phyloP scores from a whole-genome alignment of 2,113 vertebrate species.

The Eublepharis macularius region DNA sequence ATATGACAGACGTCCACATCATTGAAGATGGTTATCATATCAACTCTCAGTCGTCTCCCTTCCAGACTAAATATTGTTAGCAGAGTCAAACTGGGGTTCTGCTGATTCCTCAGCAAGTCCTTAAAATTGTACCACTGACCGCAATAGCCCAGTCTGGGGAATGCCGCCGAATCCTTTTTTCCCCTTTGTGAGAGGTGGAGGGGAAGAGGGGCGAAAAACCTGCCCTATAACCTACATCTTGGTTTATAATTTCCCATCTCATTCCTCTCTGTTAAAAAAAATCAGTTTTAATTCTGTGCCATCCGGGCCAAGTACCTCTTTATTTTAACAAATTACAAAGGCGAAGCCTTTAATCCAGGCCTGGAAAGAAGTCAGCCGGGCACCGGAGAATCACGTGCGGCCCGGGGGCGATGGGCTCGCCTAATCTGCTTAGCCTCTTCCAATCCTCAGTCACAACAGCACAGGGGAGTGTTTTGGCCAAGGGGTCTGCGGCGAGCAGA shows the following conservation, averaged over 20 bases:
- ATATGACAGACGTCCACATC: too few relatives aligned
- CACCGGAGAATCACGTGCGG: constrained; percentile 66
- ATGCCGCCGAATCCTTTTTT: not conserved
- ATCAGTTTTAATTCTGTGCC: constrained; percentile 70
- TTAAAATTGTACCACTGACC: not conserved
- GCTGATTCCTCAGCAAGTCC: not conserved
- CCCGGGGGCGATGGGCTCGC: constrained; percentile 63
- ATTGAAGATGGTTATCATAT: too few relatives aligned
- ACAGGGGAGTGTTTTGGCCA: constrained; percentile 50
- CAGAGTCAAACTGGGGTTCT: not conserved
- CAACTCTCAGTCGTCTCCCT: too few relatives aligned
- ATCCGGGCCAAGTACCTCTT: constrained; percentile 67
- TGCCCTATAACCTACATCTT: constrained; percentile 55
- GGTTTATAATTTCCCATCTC: constrained; percentile 60
- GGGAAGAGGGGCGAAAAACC: not conserved
- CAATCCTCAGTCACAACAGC: constrained; percentile 43
- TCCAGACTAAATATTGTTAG: too few relatives aligned
- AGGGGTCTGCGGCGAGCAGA: constrained; percentile 33
- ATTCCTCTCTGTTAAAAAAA: constrained; percentile 55
- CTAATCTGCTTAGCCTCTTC: constrained; percentile 73
- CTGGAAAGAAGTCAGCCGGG: constrained; percentile 64
- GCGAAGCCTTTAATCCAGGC: constrained; percentile 76
- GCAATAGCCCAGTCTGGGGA: not conserved
- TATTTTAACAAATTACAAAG: constrained; percentile 76
- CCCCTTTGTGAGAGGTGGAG: not conserved